These are phyloP conservation scores for Alectoris magna DNA, from an alignment of 2,797 vertebrate genomes.

Conservation along the genomic window DNA sequence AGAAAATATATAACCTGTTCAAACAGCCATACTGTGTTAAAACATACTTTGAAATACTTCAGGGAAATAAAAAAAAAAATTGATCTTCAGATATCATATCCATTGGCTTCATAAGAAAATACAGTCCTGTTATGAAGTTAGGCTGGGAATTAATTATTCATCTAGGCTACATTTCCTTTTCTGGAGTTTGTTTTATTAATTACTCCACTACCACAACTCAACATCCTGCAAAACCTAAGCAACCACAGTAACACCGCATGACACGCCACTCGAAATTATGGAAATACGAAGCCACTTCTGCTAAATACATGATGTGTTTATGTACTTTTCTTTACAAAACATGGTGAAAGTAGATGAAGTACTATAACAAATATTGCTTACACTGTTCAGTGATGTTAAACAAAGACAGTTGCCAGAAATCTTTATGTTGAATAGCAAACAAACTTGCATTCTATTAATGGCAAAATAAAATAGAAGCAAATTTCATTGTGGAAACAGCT, in stretches of 20 bases:
- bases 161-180: neutral
- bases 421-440: neutral
- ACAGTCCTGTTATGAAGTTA: neutral
- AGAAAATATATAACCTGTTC: neutral
- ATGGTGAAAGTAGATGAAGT: neutral
- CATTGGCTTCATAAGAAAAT: neutral
- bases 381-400: neutral
- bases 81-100: neutral
- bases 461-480: neutral
- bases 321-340: neutral
- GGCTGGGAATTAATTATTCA: neutral
- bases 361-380: neutral
- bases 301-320: neutral
- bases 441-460: neutral
- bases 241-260: neutral
- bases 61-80: neutral
- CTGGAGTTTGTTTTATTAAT: neutral
- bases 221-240: neutral
- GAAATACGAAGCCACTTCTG: neutral
- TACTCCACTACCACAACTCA: neutral
- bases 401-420: neutral
- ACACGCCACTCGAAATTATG: neutral
- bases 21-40: neutral
- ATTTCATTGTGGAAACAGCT: neutral
- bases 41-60: neutral